Evolutionary conservation across 2,888 invertebrate species (phyloP), one percentile per base, ranked within the genome.

Genomic region (Chymomyza procnemis): DNA sequence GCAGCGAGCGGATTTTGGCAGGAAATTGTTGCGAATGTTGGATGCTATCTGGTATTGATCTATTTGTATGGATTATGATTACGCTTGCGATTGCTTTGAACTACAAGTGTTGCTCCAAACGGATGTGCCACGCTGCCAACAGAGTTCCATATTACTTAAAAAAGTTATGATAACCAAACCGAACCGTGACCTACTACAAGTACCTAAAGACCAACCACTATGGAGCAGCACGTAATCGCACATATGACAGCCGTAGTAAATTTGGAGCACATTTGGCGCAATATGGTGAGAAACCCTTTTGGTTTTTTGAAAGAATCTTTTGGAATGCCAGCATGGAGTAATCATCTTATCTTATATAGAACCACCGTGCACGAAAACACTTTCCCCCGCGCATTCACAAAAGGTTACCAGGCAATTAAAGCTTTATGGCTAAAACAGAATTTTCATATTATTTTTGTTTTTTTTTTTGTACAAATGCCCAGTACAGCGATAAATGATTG

Each of bases 141-240:
- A n/a, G 12, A 54, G 6, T 50, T 22, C 54, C 54, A 50, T 18
- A 18, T 19, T 21, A 57, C 68, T 66, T 60, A 67, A 50, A 47
- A 71, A 56, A 46, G 34, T 59, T 65, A 65, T 62, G 26, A 21
- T 14, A 26, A 47, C 52, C 66, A 26, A 68, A 75, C 72, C 34
- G 6, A 76, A 75, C 72, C 78, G 78, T 74, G 78, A 78, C 78
- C 80, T 80, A 78, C 80, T 72, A 78, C 75, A 75, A 72, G 46
- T 8, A 8, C 18, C n/a, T 14, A 12, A 52, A 1, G n/a, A 12
- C 19, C 21, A 50, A 12, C 26, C n/a, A 22, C 30, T 59, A 47
- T 55, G 9, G n/a, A 54, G 16, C 16, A n/a, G n/a, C 46, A n/a
- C 54, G 58, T 72, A 83, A 80, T 75, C 81, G 66, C 67, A 52